phyloP scores from a whole-genome alignment of 2,888 invertebrate species.

The Orthonychiurus folsomi region DNA sequence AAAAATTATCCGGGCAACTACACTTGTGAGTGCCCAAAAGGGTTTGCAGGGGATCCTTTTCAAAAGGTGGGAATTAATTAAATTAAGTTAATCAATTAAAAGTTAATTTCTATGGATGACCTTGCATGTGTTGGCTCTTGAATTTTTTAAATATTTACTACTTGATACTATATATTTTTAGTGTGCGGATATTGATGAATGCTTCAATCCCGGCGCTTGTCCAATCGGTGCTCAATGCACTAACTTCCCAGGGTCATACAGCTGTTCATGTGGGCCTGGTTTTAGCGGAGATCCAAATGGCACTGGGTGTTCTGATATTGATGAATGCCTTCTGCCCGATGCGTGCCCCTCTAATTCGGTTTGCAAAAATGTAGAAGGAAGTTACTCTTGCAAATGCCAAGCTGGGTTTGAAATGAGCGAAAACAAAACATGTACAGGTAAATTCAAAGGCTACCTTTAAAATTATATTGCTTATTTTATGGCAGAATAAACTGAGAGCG shows the following conservation, averaged over 20 bases:
- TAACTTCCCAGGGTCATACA: conserved; percentile 74
- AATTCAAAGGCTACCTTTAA: too few species aligned
- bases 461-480: too few species aligned
- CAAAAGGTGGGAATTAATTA: not conserved
- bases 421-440: conserved; percentile 6
- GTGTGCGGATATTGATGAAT: conserved; percentile 67
- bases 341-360: conserved; percentile 57
- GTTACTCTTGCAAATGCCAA: conserved; percentile 70
- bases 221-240: conserved; percentile 80
- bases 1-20: conserved; percentile 68
- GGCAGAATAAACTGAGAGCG: too few species aligned
- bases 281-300: conserved; percentile 78
- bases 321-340: conserved; percentile 60
- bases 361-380: conserved; percentile 69
- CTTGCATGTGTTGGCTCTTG: too few species aligned
- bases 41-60: conserved; percentile 49
- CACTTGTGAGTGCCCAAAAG: conserved; percentile 69
- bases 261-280: conserved; percentile 72
- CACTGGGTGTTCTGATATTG: conserved; percentile 57
- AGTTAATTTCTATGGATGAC: too few species aligned
- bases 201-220: conserved; percentile 60
- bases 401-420: conserved; percentile 52
- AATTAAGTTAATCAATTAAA: not conserved
- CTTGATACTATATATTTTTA: conserved; percentile 3
- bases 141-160: too few species aligned